Conservation (phyloP, 1,140 invertebrate genomes). For the Sarcophaga bullata region DNA sequence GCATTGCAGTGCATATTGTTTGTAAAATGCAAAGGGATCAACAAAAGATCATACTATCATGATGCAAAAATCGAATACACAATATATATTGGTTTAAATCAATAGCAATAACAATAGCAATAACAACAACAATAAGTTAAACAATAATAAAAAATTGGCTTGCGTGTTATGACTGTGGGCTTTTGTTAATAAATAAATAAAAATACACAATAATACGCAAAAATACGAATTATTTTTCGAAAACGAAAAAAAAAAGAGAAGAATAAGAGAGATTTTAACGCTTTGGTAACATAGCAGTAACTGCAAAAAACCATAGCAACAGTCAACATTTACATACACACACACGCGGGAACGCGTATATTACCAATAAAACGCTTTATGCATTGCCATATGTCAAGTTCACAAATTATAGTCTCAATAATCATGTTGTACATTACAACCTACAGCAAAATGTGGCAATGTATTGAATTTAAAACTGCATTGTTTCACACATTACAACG, state of each 20-base stretch:
- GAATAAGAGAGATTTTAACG: conserved; percentile 13
- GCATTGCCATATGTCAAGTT: conserved; percentile 37
- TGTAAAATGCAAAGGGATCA: conserved; percentile 8
- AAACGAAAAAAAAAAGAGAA: conserved; percentile 17
- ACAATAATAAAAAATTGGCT: conserved; percentile 2
- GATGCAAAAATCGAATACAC: background rate
- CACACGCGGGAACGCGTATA: background rate
- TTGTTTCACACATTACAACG: background rate
- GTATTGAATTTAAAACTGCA: conserved; percentile 22
- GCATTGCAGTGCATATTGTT: background rate
- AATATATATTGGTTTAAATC: background rate
- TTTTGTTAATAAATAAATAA: conserved; percentile 11
- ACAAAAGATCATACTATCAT: background rate
- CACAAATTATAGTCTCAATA: conserved; percentile 40
- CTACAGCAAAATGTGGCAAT: conserved; percentile 30
- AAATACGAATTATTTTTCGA: background rate
- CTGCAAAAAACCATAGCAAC: background rate
- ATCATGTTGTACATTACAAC: conserved; percentile 35
- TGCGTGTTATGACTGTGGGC: conserved; percentile 37
- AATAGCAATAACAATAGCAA: no score
- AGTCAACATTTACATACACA: background rate
- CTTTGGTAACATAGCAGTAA: background rate
- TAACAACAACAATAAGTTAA: no score
- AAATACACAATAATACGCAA: background rate
- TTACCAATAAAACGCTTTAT: conserved; percentile 7